phyloP scores from a whole-genome alignment of 2,113 vertebrate genomes.

The Chloropsis cyanopogon region DNA sequence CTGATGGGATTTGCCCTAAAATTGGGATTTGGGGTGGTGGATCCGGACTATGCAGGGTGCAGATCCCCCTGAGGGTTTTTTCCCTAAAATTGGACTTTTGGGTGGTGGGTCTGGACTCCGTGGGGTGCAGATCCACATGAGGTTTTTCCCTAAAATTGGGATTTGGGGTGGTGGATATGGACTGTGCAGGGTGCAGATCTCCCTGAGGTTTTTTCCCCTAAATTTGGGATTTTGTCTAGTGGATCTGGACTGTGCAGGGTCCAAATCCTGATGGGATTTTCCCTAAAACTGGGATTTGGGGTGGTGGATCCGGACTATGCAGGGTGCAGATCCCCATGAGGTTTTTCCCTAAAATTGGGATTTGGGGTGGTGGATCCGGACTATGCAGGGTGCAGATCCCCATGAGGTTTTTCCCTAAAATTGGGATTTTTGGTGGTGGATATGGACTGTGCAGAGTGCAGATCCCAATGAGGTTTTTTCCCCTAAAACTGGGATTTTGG shows the following conservation, averaged over 20 bases:
- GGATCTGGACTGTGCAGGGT: too few species aligned
- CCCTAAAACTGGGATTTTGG: not conserved
- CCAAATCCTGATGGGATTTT: not conserved
- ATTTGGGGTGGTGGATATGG: not conserved
- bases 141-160: not conserved
- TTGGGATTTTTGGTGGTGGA: not conserved
- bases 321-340: accelerated
- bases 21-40: not conserved
- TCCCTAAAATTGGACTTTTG: not conserved
- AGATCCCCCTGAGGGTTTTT: not conserved
- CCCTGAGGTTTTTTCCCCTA: accelerated
- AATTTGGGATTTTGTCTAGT: not conserved
- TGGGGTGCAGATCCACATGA: accelerated
- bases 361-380: not conserved
- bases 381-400: accelerated
- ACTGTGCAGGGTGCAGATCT: accelerated
- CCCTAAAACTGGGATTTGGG: not conserved
- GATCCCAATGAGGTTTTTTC: too few species aligned
- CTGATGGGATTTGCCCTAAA: not conserved
- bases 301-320: accelerated
- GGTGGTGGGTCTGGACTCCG: accelerated
- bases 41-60: too few species aligned
- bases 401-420: not conserved
- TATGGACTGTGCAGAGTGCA: not conserved
- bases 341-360: not conserved